Percentiles rank a stretch among this genome's conserved stretches.
Conservation (phyloP, 2,888 invertebrate species). For the Poecilobothrus nobilitatus region DNA sequence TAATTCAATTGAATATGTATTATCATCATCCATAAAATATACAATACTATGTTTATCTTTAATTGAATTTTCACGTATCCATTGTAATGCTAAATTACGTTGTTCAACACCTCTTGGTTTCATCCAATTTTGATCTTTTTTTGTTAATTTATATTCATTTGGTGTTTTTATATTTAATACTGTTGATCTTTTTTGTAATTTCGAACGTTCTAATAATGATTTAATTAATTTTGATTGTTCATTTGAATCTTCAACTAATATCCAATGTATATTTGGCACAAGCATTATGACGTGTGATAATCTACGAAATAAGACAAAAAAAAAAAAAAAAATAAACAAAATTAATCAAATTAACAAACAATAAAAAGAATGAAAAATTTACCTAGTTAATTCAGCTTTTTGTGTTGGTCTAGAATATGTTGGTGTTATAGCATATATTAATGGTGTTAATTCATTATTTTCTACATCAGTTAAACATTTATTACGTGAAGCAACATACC, state of each 20-base stretch:
- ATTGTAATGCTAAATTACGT: conserved; percentile 74
- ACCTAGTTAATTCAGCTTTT: conserved; percentile 87
- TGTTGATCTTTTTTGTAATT: conserved; percentile 46
- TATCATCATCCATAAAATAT: conserved; percentile 96
- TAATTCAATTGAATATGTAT: conserved; percentile 80
- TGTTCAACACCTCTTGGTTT: conserved; percentile 86
- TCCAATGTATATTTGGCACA: conserved; percentile 86
- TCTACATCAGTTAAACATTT: conserved; percentile 11
- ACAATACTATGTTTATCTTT: conserved; percentile 57
- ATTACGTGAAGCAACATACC: conserved; percentile 27
- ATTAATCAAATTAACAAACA: background rate
- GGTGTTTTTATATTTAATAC: conserved; percentile 63
- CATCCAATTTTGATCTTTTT: conserved; percentile 60
- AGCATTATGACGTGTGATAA: conserved; percentile 79
- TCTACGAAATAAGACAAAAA: conserved; percentile 44
- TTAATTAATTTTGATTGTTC: conserved; percentile 54
- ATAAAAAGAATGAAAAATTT: conserved; percentile 23
- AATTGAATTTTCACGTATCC: conserved; percentile 48
- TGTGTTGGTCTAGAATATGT: conserved; percentile 82
- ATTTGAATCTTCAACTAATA: conserved; percentile 80
- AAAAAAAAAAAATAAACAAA: background rate
- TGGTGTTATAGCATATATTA: conserved; percentile 86
- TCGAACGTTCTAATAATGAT: conserved; percentile 53
- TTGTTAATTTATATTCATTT: conserved; percentile 55
- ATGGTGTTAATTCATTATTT: conserved; percentile 46